phyloP scores from a whole-genome alignment of 1,140 invertebrate species.

The Archivesica marissinica region DNA sequence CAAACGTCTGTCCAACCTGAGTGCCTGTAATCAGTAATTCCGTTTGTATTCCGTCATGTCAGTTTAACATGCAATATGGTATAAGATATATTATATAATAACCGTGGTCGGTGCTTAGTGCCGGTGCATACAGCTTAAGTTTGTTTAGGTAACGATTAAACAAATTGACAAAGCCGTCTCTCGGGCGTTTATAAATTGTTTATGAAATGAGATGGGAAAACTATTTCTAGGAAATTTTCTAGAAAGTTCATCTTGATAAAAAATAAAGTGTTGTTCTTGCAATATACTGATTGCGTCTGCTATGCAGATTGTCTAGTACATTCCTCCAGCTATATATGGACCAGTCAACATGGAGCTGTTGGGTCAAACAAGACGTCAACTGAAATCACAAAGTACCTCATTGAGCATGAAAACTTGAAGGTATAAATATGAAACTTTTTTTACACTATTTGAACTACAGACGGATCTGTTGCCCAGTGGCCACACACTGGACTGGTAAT shows the following conservation, averaged over 20 bases:
- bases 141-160: slow-evolving; percentile 22
- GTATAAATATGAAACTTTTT: too few relatives aligned
- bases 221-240: background rate
- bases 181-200: slow-evolving; percentile 2
- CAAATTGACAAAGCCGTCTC: slow-evolving; percentile 17
- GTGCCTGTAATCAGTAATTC: too few relatives aligned
- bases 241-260: background rate
- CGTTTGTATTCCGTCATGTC: background rate
- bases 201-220: slow-evolving; percentile 33
- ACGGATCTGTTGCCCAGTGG: too few relatives aligned
- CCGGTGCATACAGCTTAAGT: background rate
- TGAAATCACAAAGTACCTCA: too few relatives aligned
- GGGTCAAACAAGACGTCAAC: too few relatives aligned
- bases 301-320: background rate
- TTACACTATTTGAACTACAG: too few relatives aligned
- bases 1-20: too few relatives aligned
- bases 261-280: background rate
- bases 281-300: background rate
- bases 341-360: too few relatives aligned
- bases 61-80: background rate
- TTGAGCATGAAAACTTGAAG: too few relatives aligned
- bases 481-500: too few relatives aligned
- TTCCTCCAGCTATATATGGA: background rate
- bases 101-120: too few relatives aligned
- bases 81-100: background rate